These are phyloP conservation scores for Lutraria rhynchaena DNA, from an alignment of 1,140 invertebrate genomes.

Conservation along the genomic window DNA sequence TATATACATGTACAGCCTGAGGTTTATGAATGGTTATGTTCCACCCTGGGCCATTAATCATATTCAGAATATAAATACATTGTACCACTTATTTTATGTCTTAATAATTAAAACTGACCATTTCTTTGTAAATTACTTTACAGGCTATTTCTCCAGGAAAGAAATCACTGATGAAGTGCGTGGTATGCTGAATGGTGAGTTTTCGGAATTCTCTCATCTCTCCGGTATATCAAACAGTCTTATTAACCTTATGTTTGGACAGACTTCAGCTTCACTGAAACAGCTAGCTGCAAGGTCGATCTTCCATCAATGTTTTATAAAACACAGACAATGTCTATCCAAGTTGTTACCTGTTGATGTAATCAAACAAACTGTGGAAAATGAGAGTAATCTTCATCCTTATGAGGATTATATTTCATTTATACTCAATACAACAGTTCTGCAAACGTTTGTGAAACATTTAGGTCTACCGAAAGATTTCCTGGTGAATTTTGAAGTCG, in stretches of 20 bases:
- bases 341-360: conserved; percentile 69
- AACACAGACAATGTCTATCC: conserved; percentile 65
- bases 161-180: conserved; percentile 73
- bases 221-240: conserved; percentile 58
- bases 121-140: no score
- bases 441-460: conserved; percentile 64
- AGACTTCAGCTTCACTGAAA: conserved; percentile 67
- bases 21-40: no score
- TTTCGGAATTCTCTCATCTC: conserved; percentile 73
- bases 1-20: no score
- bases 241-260: conserved; percentile 72
- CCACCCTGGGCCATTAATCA: no score
- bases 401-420: conserved; percentile 75
- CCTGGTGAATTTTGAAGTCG: conserved; percentile 70
- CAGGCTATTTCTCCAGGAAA: conserved; percentile 73
- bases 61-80: no score
- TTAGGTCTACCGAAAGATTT: conserved; percentile 69
- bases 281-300: conserved; percentile 70
- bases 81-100: no score
- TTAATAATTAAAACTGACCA: no score
- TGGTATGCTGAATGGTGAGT: conserved; percentile 67
- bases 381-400: conserved; percentile 62
- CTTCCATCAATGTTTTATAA: conserved; percentile 71
- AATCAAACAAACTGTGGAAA: conserved; percentile 62
- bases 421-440: conserved; percentile 70